Evolutionary conservation across 2,113 vertebrate genomes (phyloP).

Genomic region (Plotosus lineatus): DNA sequence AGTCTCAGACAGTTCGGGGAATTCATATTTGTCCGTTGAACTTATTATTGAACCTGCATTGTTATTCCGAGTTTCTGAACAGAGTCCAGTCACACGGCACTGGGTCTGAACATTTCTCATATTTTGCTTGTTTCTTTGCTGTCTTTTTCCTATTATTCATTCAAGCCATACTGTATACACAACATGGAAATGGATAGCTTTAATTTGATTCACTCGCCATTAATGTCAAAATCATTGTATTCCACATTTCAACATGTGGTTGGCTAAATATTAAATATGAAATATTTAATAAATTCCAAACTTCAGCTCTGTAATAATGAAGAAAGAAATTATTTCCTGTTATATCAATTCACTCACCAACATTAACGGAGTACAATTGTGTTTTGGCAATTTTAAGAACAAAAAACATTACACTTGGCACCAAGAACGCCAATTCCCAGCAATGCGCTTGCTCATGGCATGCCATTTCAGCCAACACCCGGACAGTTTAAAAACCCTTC

Average conservation of each 20-base stretch:
- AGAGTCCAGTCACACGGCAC: neutral
- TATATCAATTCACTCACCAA: slow-evolving; percentile 26
- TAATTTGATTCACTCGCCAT: slow-evolving; percentile 27
- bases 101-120: neutral
- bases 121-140: slow-evolving; percentile 13
- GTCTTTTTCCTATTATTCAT: slow-evolving; percentile 16
- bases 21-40: slow-evolving; percentile 24
- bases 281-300: slow-evolving; percentile 31
- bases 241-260: slow-evolving; percentile 39
- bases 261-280: slow-evolving; percentile 33
- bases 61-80: neutral
- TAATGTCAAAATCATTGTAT: slow-evolving; percentile 19
- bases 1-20: slow-evolving; percentile 15
- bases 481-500: slow-evolving; percentile 7
- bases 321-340: slow-evolving; percentile 38
- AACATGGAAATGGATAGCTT: slow-evolving; percentile 34
- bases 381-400: slow-evolving; percentile 31
- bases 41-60: slow-evolving; percentile 12
- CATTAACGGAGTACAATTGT: slow-evolving; percentile 6
- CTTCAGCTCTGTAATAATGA: slow-evolving; percentile 26
- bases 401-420: slow-evolving; percentile 32
- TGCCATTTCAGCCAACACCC: slow-evolving; percentile 33
- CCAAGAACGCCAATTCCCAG: slow-evolving; percentile 20
- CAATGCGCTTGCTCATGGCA: slow-evolving; percentile 16
- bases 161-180: slow-evolving; percentile 12